Percentiles rank a stretch among this genome's conserved stretches.
Evolutionary conservation across 2,888 invertebrate genomes (phyloP).

Genomic region (Drosophila birchii): DNA sequence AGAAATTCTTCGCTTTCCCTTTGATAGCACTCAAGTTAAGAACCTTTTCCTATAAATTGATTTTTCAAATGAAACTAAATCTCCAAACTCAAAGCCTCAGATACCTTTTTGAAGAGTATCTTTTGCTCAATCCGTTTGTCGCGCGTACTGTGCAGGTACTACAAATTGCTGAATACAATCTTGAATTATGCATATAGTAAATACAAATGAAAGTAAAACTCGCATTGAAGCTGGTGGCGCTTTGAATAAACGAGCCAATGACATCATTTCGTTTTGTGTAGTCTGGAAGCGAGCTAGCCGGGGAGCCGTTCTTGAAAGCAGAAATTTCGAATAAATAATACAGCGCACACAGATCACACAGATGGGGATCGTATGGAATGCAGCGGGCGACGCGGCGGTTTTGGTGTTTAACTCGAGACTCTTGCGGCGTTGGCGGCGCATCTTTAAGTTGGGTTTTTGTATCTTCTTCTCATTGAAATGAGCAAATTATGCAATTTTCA

Average conservation of each 20-base stretch:
- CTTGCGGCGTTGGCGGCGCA: slow-evolving; percentile 31
- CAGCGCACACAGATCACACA: slow-evolving; percentile 22
- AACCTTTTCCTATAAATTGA: neutral
- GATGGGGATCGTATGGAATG: slow-evolving; percentile 63
- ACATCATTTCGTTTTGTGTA: slow-evolving; percentile 73
- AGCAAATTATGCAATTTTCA: slow-evolving; percentile 53
- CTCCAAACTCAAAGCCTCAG: neutral
- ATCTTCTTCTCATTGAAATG: slow-evolving; percentile 28
- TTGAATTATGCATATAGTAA: slow-evolving; percentile 67
- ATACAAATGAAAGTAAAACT: slow-evolving; percentile 73
- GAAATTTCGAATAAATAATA: slow-evolving; percentile 33
- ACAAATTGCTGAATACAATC: slow-evolving; percentile 47
- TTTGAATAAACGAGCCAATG: slow-evolving; percentile 50
- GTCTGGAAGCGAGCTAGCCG: slow-evolving; percentile 45
- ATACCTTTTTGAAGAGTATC: neutral
- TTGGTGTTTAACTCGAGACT: slow-evolving; percentile 35
- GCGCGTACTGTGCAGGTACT: slow-evolving; percentile 42
- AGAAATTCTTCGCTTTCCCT: neutral
- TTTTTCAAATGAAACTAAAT: neutral
- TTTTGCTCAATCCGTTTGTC: slow-evolving; percentile 11
- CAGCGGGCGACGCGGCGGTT: slow-evolving; percentile 35
- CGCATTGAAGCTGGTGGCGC: slow-evolving; percentile 68
- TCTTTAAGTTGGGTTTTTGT: slow-evolving; percentile 18
- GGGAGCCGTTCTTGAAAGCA: slow-evolving; percentile 41
- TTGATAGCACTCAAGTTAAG: neutral